A percentile compares a stretch with the other conserved stretches of the same genome.
Evolutionary conservation across 2,113 vertebrate genomes (phyloP).

Genomic region (Oncorhynchus clarkii): DNA sequence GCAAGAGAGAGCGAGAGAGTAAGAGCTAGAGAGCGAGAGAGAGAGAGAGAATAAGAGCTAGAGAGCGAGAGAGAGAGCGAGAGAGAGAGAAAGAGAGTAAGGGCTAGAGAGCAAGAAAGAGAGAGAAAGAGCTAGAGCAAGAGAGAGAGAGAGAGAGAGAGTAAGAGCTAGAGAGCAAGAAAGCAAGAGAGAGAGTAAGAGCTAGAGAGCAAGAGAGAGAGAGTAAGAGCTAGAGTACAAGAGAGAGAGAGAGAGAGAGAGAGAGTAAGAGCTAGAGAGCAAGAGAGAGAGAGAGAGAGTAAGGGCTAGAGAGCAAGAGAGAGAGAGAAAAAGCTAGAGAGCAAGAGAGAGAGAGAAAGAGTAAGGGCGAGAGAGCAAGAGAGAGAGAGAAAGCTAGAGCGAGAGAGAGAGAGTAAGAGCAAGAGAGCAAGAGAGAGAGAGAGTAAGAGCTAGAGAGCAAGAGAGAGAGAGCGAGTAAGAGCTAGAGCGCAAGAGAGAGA

Average conservation of each 20-base stretch:
- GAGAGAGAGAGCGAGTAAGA: neutral
- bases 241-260: neutral
- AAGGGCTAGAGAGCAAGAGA: no score
- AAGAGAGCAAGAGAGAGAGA: neutral
- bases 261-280: no score
- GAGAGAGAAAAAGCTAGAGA: no score
- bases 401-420: neutral
- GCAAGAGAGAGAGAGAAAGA: no score
- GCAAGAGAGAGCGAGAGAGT: neutral
- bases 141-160: neutral
- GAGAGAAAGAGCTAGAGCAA: neutral
- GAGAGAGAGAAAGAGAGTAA: no score
- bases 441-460: no score
- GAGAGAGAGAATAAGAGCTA: no score
- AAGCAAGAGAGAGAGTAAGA: constrained; percentile 27
- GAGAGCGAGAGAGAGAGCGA: no score
- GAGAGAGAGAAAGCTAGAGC: neutral
- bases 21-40: no score
- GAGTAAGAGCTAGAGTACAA: no score
- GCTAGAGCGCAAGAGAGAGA: neutral
- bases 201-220: neutral
- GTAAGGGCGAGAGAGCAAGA: neutral
- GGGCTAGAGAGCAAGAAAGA: neutral
- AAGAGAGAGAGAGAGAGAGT: no score
- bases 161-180: neutral